Evolutionary conservation across 35 echinoderm and acorn worm species (phyloP).

Genomic region (Apostichopus californicus): DNA sequence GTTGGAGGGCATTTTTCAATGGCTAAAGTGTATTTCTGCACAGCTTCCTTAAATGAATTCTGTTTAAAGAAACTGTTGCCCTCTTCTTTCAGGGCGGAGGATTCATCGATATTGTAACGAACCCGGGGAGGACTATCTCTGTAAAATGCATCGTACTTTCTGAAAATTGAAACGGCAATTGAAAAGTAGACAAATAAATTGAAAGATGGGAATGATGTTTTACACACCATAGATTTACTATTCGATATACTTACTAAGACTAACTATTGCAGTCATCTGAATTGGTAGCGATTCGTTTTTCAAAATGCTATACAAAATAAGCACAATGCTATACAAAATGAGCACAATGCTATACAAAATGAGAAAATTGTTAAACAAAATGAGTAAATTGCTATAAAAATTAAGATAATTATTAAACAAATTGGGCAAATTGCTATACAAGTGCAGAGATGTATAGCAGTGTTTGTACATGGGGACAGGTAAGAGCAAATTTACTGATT

Average conservation of each 20-base stretch:
- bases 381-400: too few relatives aligned
- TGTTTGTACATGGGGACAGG: too few relatives aligned
- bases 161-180: not conserved
- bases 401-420: too few relatives aligned
- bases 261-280: not conserved
- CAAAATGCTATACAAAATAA: too few relatives aligned
- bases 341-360: too few relatives aligned
- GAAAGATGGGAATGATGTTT: not conserved
- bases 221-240: not conserved
- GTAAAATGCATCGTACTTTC: not conserved
- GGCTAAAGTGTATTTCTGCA: not conserved
- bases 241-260: not conserved
- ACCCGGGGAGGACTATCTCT: not conserved
- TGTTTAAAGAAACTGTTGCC: conserved; percentile 28
- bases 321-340: too few relatives aligned
- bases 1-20: conserved; percentile 35
- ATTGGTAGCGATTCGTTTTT: not conserved
- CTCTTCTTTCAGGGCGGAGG: conserved; percentile 34
- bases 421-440: too few relatives aligned
- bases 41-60: not conserved
- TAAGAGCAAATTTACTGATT: too few relatives aligned
- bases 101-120: not conserved
- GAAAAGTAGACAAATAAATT: not conserved
- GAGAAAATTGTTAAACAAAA: too few relatives aligned
- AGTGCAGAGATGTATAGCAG: too few relatives aligned